Conservation (phyloP, 2,888 invertebrate genomes). For the Drosophila demipolita region DNA sequence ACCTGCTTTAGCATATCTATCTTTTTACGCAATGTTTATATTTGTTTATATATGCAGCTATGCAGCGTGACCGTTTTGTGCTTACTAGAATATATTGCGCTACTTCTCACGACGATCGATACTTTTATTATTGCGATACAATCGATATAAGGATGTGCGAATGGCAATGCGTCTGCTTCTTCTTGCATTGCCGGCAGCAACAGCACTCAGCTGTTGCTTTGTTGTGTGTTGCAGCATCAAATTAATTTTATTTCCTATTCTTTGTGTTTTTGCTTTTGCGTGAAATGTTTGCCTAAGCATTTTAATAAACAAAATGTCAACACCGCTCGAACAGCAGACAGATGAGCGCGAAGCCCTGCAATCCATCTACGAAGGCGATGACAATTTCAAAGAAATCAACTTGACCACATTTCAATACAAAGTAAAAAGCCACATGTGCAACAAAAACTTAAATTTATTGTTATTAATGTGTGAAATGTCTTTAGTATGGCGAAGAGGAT, state of each 20-base stretch:
- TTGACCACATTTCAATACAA: constrained; percentile 95
- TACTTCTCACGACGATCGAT: not conserved
- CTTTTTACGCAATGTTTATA: constrained; percentile 55
- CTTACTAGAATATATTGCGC: not conserved
- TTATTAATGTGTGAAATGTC: not conserved
- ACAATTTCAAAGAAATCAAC: constrained; percentile 92
- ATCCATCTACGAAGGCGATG: constrained; percentile 97
- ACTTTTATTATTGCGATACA: not conserved
- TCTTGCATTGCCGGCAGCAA: constrained; percentile 33
- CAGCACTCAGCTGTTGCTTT: constrained; percentile 60
- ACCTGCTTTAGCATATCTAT: constrained; percentile 46
- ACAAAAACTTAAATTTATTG: not conserved
- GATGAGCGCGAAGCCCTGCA: constrained; percentile 96
- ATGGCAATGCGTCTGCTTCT: constrained; percentile 10
- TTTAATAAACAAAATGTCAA: constrained; percentile 85
- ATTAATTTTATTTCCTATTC: constrained; percentile 16
- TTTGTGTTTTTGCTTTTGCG: constrained; percentile 15
- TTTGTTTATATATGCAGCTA: constrained; percentile 61
- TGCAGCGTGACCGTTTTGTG: constrained; percentile 16
- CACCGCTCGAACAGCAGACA: constrained; percentile 89
- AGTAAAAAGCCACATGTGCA: constrained; percentile 86
- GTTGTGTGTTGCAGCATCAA: constrained; percentile 43
- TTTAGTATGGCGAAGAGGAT: constrained; percentile 93
- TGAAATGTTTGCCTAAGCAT: constrained; percentile 31
- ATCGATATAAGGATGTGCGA: constrained; percentile 1